Evolutionary conservation across 2,113 vertebrate genomes (phyloP).

Genomic region (Heterotis niloticus): DNA sequence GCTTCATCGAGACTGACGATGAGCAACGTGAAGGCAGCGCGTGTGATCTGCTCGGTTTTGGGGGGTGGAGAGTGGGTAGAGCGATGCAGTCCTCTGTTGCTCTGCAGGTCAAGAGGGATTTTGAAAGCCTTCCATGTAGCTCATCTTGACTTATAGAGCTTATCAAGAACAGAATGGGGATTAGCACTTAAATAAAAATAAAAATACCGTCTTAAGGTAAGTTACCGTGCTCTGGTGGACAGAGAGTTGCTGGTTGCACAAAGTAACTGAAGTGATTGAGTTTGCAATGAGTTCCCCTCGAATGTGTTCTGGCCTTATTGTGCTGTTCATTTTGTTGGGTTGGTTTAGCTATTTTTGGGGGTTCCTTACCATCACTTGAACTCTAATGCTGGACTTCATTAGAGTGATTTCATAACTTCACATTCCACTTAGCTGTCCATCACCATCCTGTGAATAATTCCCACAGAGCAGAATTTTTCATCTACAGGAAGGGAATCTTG

Average conservation of each 20-base stretch:
- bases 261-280: not conserved
- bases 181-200: not conserved
- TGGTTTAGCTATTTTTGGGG: not conserved
- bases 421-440: constrained; percentile 10
- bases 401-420: not conserved
- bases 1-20: not conserved
- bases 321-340: not conserved
- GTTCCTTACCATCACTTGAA: not conserved
- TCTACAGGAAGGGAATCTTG: not conserved
- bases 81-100: not conserved
- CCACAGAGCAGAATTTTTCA: not conserved
- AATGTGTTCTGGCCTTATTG: not conserved
- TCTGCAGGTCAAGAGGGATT: not conserved
- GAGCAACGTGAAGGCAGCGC: not conserved
- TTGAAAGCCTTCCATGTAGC: not conserved
- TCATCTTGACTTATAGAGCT: not conserved
- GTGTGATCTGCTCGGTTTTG: not conserved
- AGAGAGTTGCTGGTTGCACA: constrained; percentile 13
- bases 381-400: not conserved
- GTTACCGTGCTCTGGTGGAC: not conserved
- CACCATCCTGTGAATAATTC: constrained; percentile 4
- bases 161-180: not conserved
- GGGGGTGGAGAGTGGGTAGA: not conserved
- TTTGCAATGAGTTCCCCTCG: not conserved
- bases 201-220: constrained; percentile 9